Base-by-base conservation (phyloP, 2,888 invertebrate species). In the Yponomeuta plumbellus region DNA sequence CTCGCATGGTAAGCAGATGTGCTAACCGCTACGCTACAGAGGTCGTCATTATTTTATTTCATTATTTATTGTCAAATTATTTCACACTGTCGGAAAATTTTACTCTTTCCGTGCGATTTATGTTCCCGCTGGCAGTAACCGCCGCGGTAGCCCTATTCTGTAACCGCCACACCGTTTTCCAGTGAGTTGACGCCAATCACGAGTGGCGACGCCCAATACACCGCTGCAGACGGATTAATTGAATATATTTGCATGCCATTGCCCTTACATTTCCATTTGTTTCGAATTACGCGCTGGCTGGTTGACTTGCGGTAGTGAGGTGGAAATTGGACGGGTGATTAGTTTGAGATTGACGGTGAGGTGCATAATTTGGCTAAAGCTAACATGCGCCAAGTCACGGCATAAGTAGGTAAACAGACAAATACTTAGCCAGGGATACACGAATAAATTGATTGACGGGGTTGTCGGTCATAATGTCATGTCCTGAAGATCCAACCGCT, bases 181-280 rank as follows among this genome's bases (percentile, higher is more conserved):
- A 78, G 74, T 83, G 85, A 87, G 85, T 87, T 86, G 80, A 84
- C 86, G 86, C 83, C 88, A 88, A 88, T 89, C 88, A 87, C 83
- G 78, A 84, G 82, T 80, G 78, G 83, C 84, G 83, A 85, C 88
- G 85, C 84, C 86, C 86, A 84, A 84, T 85, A 87, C 86, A 84
- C 84, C 75, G 84, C 76, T 84, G 79, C 80, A 78, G 82, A 76
- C 70, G 81, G 83, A 88, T 91, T 89, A 88, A 90, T 89, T 88
- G 89, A 90, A 90, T 90, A 89, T 86, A 90, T 90, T 89, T 89
- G 86, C 89, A 90, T 89, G 77, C 79, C 79, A 86, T 85, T 77
- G 75, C 68, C 76, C 78, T 77, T 76, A 87, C 87, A 88, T 87
- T 85, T 83, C 83, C 86, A 88, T 89, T 88, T 87, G 84, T 88